These are phyloP conservation scores for Brachionus calyciflorus DNA, from an alignment of 1,140 invertebrate genomes.

Conservation along the genomic window DNA sequence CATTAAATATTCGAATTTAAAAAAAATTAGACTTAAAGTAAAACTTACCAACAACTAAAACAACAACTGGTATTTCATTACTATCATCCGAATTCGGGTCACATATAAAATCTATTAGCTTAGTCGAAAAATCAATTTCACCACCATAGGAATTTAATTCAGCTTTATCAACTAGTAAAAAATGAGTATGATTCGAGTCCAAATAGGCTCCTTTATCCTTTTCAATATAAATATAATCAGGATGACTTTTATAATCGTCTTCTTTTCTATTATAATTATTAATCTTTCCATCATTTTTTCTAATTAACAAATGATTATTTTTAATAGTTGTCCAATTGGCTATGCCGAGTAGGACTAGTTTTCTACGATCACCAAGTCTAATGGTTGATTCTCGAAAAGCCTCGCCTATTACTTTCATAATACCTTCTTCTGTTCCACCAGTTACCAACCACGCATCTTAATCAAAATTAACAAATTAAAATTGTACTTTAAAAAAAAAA, in stretches of 20 bases:
- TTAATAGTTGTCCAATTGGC: constrained; percentile 59
- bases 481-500: too few species aligned
- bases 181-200: constrained; percentile 63
- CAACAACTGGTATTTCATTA: constrained; percentile 17
- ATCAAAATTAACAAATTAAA: too few species aligned
- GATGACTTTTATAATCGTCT: background rate
- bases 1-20: background rate
- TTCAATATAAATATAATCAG: background rate
- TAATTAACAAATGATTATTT: constrained; percentile 33
- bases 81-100: background rate
- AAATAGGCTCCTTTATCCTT: constrained; percentile 52
- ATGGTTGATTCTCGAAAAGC: constrained; percentile 58
- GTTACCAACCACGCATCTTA: constrained; percentile 62
- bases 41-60: constrained; percentile 2
- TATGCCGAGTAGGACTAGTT: constrained; percentile 52
- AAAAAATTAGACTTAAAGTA: background rate
- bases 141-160: constrained; percentile 51
- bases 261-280: background rate
- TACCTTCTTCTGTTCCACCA: constrained; percentile 60
- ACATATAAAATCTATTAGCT: constrained; percentile 52
- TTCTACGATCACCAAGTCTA: background rate
- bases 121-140: constrained; percentile 56
- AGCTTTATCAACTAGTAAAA: constrained; percentile 62
- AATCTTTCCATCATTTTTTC: background rate
- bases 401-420: constrained; percentile 63